Evolutionary conservation across 2,113 vertebrate genomes (phyloP), one percentile per base, ranked within the genome.

Genomic region (Cnemophilus loriae): DNA sequence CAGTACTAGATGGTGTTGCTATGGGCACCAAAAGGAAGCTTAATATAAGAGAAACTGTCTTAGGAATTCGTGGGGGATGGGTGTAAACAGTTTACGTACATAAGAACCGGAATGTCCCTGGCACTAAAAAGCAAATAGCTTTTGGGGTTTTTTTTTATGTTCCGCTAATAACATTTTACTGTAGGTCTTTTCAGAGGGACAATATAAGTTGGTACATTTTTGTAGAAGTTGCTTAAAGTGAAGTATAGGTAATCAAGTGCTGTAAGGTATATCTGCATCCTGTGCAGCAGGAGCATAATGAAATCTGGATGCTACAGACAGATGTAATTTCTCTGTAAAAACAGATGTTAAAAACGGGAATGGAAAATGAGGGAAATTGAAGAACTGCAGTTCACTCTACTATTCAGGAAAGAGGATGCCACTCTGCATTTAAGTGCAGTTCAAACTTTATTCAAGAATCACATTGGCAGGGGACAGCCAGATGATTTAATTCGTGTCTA

Each of bases 1-100:
- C 93, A 90, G 89, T 95, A 92, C 95, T 96, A 95, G 92, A 88
- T 95, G 89, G 82, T 88, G 97, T 98, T 98, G 97, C 96, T 96
- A 97, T 97, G 96, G 97, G 97, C 95, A 98, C 97, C 96, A 96
- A 90, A 96, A 92, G 95, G 94, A 76, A 87, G 79, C 89, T 89
- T 90, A 84, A 71, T 90, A 55, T 93, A 82, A 95, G 90, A 76
- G 79, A 95, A 95, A 87, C 77, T 71, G 84, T 73, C 84, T 96
- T 86, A 90, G 53, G 91, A 96, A 96, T 94, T 93, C 63, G 44
- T 92, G 96, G 94, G 92, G 94, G 91, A 87, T 97, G 95, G 95
- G 73, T 78, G 83, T 82, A 96, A 97, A 94, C 85, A 89, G 77
- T 94, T 84, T 52, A 68, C 4, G 2, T 65, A 73, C 6, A 16